Conservation (phyloP, 1,140 invertebrate genomes). For the Littorina saxatilis region DNA sequence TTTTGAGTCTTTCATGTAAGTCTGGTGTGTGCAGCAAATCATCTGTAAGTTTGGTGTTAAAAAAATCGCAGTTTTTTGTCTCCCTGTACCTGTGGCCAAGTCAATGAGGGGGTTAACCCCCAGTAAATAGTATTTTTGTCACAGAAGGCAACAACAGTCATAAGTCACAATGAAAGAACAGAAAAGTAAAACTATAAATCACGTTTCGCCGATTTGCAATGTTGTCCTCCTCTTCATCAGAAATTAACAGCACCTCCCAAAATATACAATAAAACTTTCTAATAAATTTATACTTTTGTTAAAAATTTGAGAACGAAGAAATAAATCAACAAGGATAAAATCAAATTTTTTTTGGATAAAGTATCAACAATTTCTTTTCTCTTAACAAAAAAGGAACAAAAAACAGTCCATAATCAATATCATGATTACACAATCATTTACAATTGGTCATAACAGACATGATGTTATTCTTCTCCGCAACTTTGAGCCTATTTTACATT, state of each 20-base stretch:
- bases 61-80: conserved; percentile 13
- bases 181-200: background rate
- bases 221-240: background rate
- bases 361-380: too few relatives aligned
- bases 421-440: conserved; percentile 20
- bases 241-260: conserved; percentile 21
- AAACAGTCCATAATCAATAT: background rate
- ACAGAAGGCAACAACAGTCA: conserved; percentile 12
- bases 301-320: background rate
- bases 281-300: background rate
- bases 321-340: background rate
- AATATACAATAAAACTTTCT: conserved; percentile 6
- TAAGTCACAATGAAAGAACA: conserved; percentile 21
- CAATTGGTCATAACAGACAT: conserved; percentile 26
- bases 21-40: background rate
- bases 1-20: background rate
- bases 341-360: background rate
- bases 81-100: conserved; percentile 28
- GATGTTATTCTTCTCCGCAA: conserved; percentile 32
- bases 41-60: background rate
- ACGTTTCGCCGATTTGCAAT: background rate
- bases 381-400: conserved; percentile 3
- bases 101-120: background rate
- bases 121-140: conserved; percentile 11
- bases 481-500: conserved; percentile 30